Evolutionary conservation across 2,888 invertebrate species (phyloP).

Genomic region (Acrocyrtus sp.): DNA sequence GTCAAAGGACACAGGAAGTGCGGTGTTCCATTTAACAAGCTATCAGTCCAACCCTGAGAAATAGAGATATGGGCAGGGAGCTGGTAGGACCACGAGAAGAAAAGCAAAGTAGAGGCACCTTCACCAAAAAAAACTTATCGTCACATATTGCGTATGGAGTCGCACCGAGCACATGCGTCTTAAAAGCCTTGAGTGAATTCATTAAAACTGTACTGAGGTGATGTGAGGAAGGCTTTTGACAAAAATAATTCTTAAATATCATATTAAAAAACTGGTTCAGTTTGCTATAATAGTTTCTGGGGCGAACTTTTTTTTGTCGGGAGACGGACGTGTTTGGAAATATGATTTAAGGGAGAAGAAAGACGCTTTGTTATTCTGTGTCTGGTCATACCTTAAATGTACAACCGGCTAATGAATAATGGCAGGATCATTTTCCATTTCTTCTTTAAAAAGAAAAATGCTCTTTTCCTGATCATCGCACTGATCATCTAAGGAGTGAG

Average conservation of each 20-base stretch:
- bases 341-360: slow-evolving; percentile 45
- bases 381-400: not conserved
- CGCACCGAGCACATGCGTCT: not conserved
- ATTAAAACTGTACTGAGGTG: slow-evolving; percentile 28
- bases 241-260: slow-evolving; percentile 14
- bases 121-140: slow-evolving; percentile 8
- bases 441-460: too few species aligned
- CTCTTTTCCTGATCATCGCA: slow-evolving; percentile 21
- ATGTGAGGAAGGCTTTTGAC: slow-evolving; percentile 20
- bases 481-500: slow-evolving; percentile 43
- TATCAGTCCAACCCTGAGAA: slow-evolving; percentile 24
- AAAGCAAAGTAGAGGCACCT: not conserved
- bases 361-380: slow-evolving; percentile 3
- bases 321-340: slow-evolving; percentile 50
- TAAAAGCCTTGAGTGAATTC: slow-evolving; percentile 31
- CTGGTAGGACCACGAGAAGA: not conserved
- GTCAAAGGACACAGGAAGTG: slow-evolving; percentile 49
- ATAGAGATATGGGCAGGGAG: not conserved
- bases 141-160: slow-evolving; percentile 21
- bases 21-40: slow-evolving; percentile 41
- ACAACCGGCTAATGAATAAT: slow-evolving; percentile 43
- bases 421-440: slow-evolving; percentile 39
- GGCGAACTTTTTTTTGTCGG: too few species aligned
- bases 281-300: too few species aligned
- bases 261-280: slow-evolving; percentile 42